Percentiles rank a stretch among this genome's conserved stretches.
Evolutionary conservation across 1,140 invertebrate species (phyloP).

Genomic region (Zaprionus lachaisei): DNA sequence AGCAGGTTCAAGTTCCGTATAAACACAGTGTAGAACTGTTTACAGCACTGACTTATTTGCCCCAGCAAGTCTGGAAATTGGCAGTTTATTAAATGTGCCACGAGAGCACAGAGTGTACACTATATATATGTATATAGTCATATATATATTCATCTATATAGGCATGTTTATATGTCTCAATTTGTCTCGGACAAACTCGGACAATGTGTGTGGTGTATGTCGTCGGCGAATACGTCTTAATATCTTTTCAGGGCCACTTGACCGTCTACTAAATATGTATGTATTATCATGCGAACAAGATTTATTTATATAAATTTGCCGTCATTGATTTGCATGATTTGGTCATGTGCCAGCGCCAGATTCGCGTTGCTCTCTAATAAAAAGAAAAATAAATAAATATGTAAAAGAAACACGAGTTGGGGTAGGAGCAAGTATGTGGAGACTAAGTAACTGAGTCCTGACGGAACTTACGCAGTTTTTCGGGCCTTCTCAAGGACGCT

Average conservation of each 20-base stretch:
- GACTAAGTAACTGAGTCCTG: background rate
- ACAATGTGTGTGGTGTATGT: constrained; percentile 1
- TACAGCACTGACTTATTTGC: background rate
- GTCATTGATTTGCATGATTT: constrained; percentile 56
- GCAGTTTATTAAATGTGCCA: background rate
- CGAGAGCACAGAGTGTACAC: constrained; percentile 1
- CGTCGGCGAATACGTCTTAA: constrained; percentile 41
- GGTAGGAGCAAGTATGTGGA: background rate
- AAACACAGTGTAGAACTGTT: background rate
- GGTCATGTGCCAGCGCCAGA: constrained; percentile 43
- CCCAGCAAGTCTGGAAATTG: background rate
- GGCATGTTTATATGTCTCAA: background rate
- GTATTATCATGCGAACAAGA: constrained; percentile 25
- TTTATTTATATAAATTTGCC: constrained; percentile 55
- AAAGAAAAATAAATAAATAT: constrained; percentile 22
- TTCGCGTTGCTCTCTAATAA: constrained; percentile 13
- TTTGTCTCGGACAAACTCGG: constrained; percentile 7
- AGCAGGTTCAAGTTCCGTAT: background rate
- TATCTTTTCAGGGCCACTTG: constrained; percentile 52
- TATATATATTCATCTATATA: background rate
- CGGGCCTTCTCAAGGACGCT: constrained; percentile 30
- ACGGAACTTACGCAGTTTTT: constrained; percentile 21
- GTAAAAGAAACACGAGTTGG: background rate
- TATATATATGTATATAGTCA: background rate
- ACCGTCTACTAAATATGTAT: constrained; percentile 23